Evolutionary conservation across 2,888 invertebrate genomes (phyloP).

Genomic region (Xylota segnis): DNA sequence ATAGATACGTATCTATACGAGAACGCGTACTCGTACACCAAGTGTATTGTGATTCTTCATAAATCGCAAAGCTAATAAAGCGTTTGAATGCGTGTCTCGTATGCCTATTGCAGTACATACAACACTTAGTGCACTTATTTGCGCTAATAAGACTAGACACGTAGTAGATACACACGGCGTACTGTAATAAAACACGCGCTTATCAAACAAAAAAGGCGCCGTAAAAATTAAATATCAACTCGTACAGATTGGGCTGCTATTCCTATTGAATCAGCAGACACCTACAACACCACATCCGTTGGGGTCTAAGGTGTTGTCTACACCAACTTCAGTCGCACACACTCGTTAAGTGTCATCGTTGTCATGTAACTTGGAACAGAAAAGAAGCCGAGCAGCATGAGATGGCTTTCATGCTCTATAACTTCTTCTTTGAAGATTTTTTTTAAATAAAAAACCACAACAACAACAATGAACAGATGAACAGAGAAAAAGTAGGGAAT

Average conservation of each 20-base stretch:
- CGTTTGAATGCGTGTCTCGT: constrained; percentile 71
- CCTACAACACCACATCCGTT: background rate
- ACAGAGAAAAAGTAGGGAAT: background rate
- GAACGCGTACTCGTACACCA: constrained; percentile 9
- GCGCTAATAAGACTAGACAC: constrained; percentile 68
- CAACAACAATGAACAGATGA: constrained; percentile 21
- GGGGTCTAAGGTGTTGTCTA: background rate
- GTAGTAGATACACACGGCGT: constrained; percentile 46
- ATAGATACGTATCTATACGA: constrained; percentile 22
- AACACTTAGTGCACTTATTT: constrained; percentile 67
- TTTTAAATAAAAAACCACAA: constrained; percentile 41
- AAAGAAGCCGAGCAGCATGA: constrained; percentile 29
- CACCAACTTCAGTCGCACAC: constrained; percentile 14
- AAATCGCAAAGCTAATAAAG: constrained; percentile 63
- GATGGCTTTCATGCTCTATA: constrained; percentile 58
- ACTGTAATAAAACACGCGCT: constrained; percentile 62
- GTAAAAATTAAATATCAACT: constrained; percentile 53
- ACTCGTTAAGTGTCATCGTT: constrained; percentile 57
- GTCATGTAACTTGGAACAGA: constrained; percentile 25
- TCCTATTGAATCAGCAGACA: constrained; percentile 4
- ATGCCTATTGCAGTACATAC: constrained; percentile 56
- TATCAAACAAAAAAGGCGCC: constrained; percentile 64
- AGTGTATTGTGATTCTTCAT: constrained; percentile 27
- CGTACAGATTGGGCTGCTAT: background rate
- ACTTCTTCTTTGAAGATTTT: constrained; percentile 62